A percentile compares a stretch with the other conserved stretches of the same genome.
These are phyloP conservation scores for Brenthis ino DNA, from an alignment of 2,888 invertebrate genomes.

Conservation along the genomic window DNA sequence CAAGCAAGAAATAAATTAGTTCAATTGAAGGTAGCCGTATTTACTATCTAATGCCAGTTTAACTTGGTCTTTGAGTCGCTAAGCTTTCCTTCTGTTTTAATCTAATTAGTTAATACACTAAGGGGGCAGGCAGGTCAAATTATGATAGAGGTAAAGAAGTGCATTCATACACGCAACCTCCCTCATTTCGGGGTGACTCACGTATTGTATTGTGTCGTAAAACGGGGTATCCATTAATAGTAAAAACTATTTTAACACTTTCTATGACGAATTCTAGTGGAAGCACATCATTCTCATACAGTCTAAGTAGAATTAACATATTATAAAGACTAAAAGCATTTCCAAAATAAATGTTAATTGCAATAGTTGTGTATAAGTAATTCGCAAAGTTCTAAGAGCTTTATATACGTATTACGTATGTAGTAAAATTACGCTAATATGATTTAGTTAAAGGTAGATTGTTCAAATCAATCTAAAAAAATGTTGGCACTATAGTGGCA, in stretches of 20 bases:
- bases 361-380: too few relatives aligned
- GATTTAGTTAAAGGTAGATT: too few relatives aligned
- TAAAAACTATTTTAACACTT: constrained; percentile 43
- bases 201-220: constrained; percentile 41
- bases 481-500: too few relatives aligned
- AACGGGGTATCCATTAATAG: constrained; percentile 43
- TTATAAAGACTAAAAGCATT: too few relatives aligned
- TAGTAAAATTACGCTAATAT: too few relatives aligned
- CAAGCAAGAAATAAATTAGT: constrained; percentile 40
- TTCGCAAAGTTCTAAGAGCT: too few relatives aligned
- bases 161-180: constrained; percentile 61
- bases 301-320: too few relatives aligned
- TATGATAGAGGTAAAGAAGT: constrained; percentile 48
- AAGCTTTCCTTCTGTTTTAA: constrained; percentile 46
- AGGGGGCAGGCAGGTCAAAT: constrained; percentile 53
- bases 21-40: constrained; percentile 47
- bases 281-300: too few relatives aligned
- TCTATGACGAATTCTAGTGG: constrained; percentile 9
- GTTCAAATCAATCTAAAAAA: too few relatives aligned
- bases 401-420: too few relatives aligned
- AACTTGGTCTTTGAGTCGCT: constrained; percentile 45
- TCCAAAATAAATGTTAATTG: too few relatives aligned
- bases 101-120: constrained; percentile 46
- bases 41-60: constrained; percentile 44
- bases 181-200: constrained; percentile 55